A percentile compares a stretch with the other conserved stretches of the same genome.
These are phyloP conservation scores for Pseudocheirus occidentalis DNA, from an alignment of 2,797 vertebrate species.

Conservation along the genomic window DNA sequence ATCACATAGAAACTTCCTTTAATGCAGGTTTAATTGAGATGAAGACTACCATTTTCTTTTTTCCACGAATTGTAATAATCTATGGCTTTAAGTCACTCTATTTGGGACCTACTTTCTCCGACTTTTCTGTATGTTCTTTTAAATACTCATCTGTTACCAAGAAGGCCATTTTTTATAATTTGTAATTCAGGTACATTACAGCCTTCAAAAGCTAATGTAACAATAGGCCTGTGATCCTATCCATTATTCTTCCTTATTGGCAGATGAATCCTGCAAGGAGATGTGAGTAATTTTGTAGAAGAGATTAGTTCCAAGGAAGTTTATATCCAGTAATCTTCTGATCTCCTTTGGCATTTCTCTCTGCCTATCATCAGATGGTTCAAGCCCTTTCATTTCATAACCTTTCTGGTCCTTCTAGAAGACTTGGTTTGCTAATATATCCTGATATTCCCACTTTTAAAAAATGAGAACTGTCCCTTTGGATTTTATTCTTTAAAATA, in stretches of 20 bases:
- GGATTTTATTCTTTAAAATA: constrained; percentile 7
- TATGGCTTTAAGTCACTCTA: constrained; percentile 14
- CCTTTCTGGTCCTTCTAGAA: not conserved
- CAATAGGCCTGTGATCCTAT: constrained; percentile 52
- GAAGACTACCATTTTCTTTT: not conserved
- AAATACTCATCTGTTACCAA: constrained; percentile 56
- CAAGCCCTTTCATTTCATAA: not conserved
- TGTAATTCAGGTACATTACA: constrained; percentile 60
- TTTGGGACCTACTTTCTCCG: not conserved
- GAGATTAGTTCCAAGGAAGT: constrained; percentile 14
- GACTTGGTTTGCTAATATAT: not conserved
- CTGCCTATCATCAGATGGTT: not conserved
- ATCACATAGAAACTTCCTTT: constrained; percentile 14
- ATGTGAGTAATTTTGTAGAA: constrained; percentile 25
- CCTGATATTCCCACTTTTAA: not conserved
- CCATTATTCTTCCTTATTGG: constrained; percentile 49
- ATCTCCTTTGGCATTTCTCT: not conserved
- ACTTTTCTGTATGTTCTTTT: constrained; percentile 1
- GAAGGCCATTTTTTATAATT: constrained; percentile 67
- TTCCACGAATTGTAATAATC: not conserved
- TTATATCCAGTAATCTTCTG: not conserved
- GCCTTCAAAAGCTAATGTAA: constrained; percentile 67
- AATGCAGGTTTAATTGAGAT: not conserved
- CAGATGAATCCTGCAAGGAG: constrained; percentile 38
- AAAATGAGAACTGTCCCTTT: not conserved